phyloP scores from a whole-genome alignment of 2,888 invertebrate genomes.

The Crossocerus cetratus region DNA sequence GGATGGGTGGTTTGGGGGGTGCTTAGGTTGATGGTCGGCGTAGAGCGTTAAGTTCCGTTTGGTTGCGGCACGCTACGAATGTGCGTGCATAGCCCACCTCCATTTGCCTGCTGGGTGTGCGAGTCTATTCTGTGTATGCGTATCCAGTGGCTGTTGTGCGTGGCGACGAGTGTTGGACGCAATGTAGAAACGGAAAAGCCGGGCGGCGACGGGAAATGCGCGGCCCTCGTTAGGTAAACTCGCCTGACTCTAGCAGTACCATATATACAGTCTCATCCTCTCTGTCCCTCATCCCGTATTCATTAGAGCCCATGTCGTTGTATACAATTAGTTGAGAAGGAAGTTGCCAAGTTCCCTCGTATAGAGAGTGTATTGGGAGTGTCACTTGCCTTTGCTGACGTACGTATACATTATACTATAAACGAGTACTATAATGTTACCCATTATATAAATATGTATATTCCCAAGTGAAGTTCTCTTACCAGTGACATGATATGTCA shows the following conservation, averaged over 20 bases:
- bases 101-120: no score
- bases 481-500: slow-evolving; percentile 18
- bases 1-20: slow-evolving; percentile 28
- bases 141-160: slow-evolving; percentile 12
- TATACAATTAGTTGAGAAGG: background rate
- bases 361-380: background rate
- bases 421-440: background rate
- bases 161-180: background rate
- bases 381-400: slow-evolving; percentile 3
- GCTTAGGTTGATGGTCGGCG: slow-evolving; percentile 26
- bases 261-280: slow-evolving; percentile 15
- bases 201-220: slow-evolving; percentile 53
- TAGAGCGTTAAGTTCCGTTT: slow-evolving; percentile 20
- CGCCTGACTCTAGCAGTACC: no score
- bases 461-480: no score
- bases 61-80: slow-evolving; percentile 12
- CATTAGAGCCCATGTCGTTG: background rate
- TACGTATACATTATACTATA: background rate
- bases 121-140: slow-evolving; percentile 3
- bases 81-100: background rate
- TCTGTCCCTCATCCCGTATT: background rate
- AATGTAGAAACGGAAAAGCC: slow-evolving; percentile 55
- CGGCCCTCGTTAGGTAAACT: slow-evolving; percentile 56
- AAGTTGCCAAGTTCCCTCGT: background rate
- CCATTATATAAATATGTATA: slow-evolving; percentile 6